Percentiles rank a stretch among this genome's conserved stretches.
These are phyloP conservation scores for Conger conger DNA, from an alignment of 2,113 vertebrate species.

Conservation along the genomic window DNA sequence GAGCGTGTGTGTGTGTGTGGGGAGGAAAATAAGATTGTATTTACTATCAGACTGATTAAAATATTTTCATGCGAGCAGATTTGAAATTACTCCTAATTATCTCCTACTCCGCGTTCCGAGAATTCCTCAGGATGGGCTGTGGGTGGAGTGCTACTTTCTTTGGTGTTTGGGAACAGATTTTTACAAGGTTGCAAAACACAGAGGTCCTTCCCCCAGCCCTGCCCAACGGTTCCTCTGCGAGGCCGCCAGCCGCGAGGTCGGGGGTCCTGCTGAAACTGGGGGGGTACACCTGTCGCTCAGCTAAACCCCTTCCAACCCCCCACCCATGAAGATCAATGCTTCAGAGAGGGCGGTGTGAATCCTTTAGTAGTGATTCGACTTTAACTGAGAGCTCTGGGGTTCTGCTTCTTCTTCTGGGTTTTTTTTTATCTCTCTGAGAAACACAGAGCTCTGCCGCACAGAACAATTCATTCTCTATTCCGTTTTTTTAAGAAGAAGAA, in stretches of 20 bases:
- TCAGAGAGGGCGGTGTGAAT: conserved; percentile 34
- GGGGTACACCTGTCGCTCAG: conserved; percentile 29
- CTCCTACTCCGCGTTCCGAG: background rate
- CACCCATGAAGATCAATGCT: conserved; percentile 4
- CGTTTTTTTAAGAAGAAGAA: background rate
- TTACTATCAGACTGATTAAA: conserved; percentile 34
- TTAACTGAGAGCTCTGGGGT: background rate
- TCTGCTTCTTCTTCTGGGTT: background rate
- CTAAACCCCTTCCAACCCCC: conserved; percentile 31
- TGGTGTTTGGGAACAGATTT: background rate
- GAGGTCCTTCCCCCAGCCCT: background rate
- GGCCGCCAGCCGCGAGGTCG: background rate
- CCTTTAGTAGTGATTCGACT: conserved; percentile 30
- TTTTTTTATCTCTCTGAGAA: background rate
- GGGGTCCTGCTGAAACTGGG: background rate
- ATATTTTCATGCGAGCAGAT: conserved; percentile 32
- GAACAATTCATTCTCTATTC: background rate
- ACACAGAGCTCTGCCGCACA: background rate
- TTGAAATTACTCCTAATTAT: conserved; percentile 32
- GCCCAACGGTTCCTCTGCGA: background rate
- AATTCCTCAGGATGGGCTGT: background rate
- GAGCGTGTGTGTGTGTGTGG: too few species aligned
- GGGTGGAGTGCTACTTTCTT: background rate
- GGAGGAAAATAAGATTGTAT: conserved; percentile 26
- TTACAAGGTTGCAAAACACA: background rate